Base-by-base conservation (phyloP, 2,113 vertebrate genomes). In the Coturnix japonica region DNA sequence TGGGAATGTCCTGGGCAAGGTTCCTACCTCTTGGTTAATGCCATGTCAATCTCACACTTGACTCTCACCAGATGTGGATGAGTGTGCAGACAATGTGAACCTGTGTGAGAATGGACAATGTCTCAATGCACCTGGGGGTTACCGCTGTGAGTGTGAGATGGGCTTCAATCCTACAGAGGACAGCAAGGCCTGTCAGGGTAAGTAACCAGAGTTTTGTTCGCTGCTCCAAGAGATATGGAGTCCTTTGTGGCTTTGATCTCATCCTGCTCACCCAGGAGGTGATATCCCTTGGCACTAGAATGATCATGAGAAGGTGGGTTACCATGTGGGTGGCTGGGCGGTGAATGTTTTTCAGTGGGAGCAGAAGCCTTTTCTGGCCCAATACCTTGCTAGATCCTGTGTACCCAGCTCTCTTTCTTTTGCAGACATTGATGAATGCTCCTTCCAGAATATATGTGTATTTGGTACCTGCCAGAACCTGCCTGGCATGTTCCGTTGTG, bases 391-490 rank as follows among this genome's bases (percentile, higher is more conserved):
- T 72, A n/a, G 23, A 10, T 35, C 59, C 49, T 51, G 23, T 66
- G 69, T 53, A n/a, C 44, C 26, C 73, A 54, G 30, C 75, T 75
- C 21, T 89, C 49, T 67, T 39, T 91, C 41, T 92, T 63, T 91
- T 81, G 21, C 98, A 99, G 99, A 99, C 92, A 98, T 99, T 6
- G 98, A 99, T 6, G 98, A 99, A 77, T 99, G 99, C 92, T 98
- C 98, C 69, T 98, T 99, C 95, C 98, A 99, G 96, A 99, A 98
- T 94, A 98, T 99, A 94, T 99, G 99, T 10, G 98, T 98, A 33
- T 99, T 99, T 4, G 98, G 99, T 81, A 98, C 97, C 35, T 99
- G 99, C 76, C 98, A 99, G 97, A 99, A 99, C 96, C 97, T 99
- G 84, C 99, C 98, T 0, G 99, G 99, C 71, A 99, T 98, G 98